Base-by-base conservation (phyloP, 2,888 invertebrate genomes). In the Caenorhabditis plicata region DNA sequence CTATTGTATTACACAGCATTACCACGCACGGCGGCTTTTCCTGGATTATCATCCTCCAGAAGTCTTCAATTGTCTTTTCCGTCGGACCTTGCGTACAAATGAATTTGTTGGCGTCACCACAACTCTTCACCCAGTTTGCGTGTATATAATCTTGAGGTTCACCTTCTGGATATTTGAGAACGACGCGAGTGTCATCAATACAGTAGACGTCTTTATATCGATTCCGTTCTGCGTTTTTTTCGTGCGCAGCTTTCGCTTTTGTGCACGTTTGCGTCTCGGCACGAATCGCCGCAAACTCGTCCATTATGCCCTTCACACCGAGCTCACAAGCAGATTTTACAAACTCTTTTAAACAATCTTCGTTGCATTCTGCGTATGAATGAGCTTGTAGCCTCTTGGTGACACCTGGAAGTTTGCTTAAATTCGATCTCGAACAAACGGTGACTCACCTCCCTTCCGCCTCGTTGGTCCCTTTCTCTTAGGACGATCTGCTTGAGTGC, bases 181-280 rank as follows among this genome's bases (percentile, higher is more conserved):
- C 27, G 5, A 74, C 70, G 4, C 75, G 73, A n/a, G 64, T 68
- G 11, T 62, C 65, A 29, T 75, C 75, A 32, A 74, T 63, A 41
- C 75, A 75, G 48, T 46, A 53, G 11, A 75, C 73, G 36, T 74
- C 74, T 49, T 69, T 69, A 47, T 74, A 74, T 9, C 74, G 62
- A 64, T 74, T 74, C 57, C 67, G 74, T 7, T 68, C 67, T 8
- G 65, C 33, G 43, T 73, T 47, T 15, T 33, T 47, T 23, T 69
- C 69, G 36, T 73, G 72, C 0, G 57, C 60, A 1, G 63, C 53
- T 32, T 68, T 67, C 19, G 67, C 51, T 22, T 64, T 60, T 8
- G 41, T 54, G 38, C 67, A 54, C 8, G 65, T 8, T 27, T 66
- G 68, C 9, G 70, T 71, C 19, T 41, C 54, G 22, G 17, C 11